phyloP scores from a whole-genome alignment of 2,888 invertebrate species.

The Tachystola acroxantha region DNA sequence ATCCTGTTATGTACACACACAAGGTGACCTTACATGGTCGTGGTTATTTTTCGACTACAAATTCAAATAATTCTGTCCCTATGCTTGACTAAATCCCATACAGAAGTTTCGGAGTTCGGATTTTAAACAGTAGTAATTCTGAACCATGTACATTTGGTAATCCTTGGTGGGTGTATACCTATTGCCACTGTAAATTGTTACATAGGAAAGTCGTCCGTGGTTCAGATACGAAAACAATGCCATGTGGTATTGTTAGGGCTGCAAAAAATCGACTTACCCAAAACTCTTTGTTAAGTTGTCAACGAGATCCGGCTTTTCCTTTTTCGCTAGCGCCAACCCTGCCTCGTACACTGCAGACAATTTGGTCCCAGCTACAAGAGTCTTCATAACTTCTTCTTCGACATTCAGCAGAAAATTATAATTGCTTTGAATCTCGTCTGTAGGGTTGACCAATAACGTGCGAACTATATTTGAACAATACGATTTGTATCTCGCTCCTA shows the following conservation, averaged over 20 bases:
- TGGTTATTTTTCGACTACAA: no score
- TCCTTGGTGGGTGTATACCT: no score
- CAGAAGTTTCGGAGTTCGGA: no score
- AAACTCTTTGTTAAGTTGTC: constrained; percentile 96
- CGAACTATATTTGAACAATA: constrained; percentile 99
- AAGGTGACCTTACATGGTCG: no score
- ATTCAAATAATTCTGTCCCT: no score
- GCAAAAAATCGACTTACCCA: constrained; percentile 72
- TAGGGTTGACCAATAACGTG: constrained; percentile 97
- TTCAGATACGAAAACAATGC: no score
- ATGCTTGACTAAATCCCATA: no score
- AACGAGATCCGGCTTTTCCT: constrained; percentile 89
- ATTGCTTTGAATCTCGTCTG: constrained; percentile 85
- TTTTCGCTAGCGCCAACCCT: constrained; percentile 88
- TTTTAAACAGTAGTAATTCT: no score
- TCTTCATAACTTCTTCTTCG: constrained; percentile 94
- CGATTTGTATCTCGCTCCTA: constrained; percentile 96
- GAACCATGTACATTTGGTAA: no score
- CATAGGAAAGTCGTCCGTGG: no score
- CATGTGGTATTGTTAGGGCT: background rate
- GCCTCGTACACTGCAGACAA: constrained; percentile 92
- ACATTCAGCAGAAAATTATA: constrained; percentile 94
- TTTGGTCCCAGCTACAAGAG: constrained; percentile 88
- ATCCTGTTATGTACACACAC: no score
- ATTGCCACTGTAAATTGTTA: no score